Base-by-base conservation (phyloP, 2,113 vertebrate genomes). In the Shinisaurus crocodilurus region DNA sequence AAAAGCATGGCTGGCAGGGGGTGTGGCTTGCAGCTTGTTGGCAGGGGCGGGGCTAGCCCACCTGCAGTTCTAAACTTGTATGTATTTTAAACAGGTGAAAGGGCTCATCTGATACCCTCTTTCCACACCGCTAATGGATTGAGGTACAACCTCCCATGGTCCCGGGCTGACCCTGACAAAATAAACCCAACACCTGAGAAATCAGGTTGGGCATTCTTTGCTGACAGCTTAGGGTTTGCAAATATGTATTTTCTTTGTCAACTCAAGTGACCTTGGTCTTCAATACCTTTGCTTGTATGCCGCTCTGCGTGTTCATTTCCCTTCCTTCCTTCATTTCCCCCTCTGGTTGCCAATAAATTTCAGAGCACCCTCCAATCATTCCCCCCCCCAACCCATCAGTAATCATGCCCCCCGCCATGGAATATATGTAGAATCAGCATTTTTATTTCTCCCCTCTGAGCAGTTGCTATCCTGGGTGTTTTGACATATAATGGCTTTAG, bases 351-450 rank as follows among this genome's bases (percentile, higher is more conserved):
- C 91, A 90, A 91, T 94, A 96, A 94, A 94, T 97, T 95, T 96
- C 94, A 77, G 81, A 92, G 50, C 86, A 86, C 91, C 94, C 95
- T 95, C 94, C 89, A 79, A 90, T 92, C 91, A 93, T 87, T 83
- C 1, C 72, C 90, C 32, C 92, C 93, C 93, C 94, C 87, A 93
- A 75, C 88, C 82, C 82, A 29, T 77, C 72, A 48, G 96, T 96
- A 94, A 92, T 94, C 85, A 91, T 94, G 88, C 50, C 40, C 15
- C 83, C 32, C 91, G 60, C 91, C 15, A 34, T 67, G 25, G 92
- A 93, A 91, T 92, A 95, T 92, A 94, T 92, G 94, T 94, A 92
- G 94, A 96, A 95, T 97, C 96, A 96, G 97, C 94, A 94, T 77
- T 97, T 94, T 95, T 94, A 93, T 96, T 95, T 96, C 94, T 82